Conservation (phyloP, 1,140 invertebrate genomes). For the Drosophila ogumai region DNA sequence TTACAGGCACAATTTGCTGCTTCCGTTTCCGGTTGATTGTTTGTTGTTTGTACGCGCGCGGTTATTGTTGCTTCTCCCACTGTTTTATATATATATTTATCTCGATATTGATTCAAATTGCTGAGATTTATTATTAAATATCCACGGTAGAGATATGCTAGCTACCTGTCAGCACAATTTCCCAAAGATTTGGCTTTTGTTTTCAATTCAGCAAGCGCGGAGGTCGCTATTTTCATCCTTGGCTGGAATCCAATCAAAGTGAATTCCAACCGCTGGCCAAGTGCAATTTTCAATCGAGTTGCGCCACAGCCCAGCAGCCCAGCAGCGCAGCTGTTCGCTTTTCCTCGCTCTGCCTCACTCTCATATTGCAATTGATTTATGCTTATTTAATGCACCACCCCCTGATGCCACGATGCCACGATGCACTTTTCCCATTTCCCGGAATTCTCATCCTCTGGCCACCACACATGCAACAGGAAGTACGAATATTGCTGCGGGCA, state of each 20-base stretch:
- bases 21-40: slow-evolving; percentile 48
- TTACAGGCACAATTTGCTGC: slow-evolving; percentile 64
- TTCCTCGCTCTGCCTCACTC: background rate
- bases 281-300: slow-evolving; percentile 30
- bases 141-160: background rate
- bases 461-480: slow-evolving; percentile 43
- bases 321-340: background rate
- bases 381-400: slow-evolving; percentile 50
- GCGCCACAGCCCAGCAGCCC: background rate
- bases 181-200: slow-evolving; percentile 17
- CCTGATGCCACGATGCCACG: background rate
- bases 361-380: slow-evolving; percentile 59
- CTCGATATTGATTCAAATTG: slow-evolving; percentile 3
- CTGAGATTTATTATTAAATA: slow-evolving; percentile 11
- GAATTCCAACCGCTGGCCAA: slow-evolving; percentile 32
- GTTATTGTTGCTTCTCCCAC: slow-evolving; percentile 3
- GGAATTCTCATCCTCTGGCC: slow-evolving; percentile 6
- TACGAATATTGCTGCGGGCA: slow-evolving; percentile 32
- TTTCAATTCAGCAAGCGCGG: background rate
- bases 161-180: slow-evolving; percentile 62
- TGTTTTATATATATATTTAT: background rate
- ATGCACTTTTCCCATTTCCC: slow-evolving; percentile 8
- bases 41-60: slow-evolving; percentile 20
- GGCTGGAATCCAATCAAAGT: slow-evolving; percentile 34
- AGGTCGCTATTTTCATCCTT: slow-evolving; percentile 23